Conservation (phyloP, 2,888 invertebrate species). For the Ophion ventricosus region DNA sequence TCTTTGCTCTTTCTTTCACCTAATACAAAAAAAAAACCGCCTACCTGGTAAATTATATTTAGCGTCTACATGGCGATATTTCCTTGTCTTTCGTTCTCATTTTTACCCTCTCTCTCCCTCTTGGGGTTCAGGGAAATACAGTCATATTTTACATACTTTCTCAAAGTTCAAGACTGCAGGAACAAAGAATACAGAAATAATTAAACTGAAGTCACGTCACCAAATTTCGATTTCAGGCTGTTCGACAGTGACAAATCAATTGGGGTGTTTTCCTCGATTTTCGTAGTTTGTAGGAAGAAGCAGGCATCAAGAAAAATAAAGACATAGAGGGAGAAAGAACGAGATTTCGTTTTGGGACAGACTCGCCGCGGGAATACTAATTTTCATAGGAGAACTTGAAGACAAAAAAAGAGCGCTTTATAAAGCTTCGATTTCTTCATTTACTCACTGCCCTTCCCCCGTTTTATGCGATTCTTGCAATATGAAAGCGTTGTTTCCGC, state of each 20-base stretch:
- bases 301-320: background rate
- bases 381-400: constrained; percentile 8
- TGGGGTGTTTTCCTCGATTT: background rate
- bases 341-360: constrained; percentile 20
- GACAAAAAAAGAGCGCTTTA: constrained; percentile 9
- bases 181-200: background rate
- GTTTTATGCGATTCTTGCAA: constrained; percentile 24
- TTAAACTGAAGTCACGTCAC: too few species aligned
- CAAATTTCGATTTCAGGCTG: too few species aligned
- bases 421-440: constrained; percentile 24
- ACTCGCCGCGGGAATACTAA: constrained; percentile 54
- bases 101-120: background rate
- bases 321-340: background rate
- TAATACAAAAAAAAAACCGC: constrained; percentile 17
- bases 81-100: background rate
- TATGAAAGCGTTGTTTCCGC: constrained; percentile 50
- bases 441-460: background rate
- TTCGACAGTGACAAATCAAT: background rate
- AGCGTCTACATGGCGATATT: constrained; percentile 42
- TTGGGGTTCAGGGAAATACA: background rate
- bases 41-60: constrained; percentile 41
- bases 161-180: background rate
- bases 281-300: background rate
- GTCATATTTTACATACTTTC: background rate
- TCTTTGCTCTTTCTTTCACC: constrained; percentile 55